Base-by-base conservation (phyloP, 2,888 invertebrate species). In the Andrena chrysosceles region DNA sequence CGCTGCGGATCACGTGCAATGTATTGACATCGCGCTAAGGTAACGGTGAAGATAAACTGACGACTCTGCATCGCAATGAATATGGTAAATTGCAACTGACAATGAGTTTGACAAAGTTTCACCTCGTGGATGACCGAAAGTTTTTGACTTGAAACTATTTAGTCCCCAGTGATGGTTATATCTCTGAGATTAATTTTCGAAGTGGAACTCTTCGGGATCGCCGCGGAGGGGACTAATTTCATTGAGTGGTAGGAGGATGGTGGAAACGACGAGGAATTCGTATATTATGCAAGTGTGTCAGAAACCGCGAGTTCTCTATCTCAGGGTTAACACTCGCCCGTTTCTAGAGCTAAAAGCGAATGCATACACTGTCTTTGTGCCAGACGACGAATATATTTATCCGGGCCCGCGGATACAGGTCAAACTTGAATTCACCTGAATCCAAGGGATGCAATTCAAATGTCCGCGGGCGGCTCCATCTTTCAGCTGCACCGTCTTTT, bases 381-480 rank as follows among this genome's bases (percentile, higher is more conserved):
- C 42, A 26, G 67, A 73, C 70, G 79, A 63, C 49, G 79, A 70
- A 77, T 83, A 86, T 79, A 86, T 85, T 69, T 73, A 85, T 83
- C 72, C 69, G 77, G 67, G 83, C 71, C 77, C 60, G 73, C 75
- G 83, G 87, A 87, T 89, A 87, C 70, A 80, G 89, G 89, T 88
- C 87, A 85, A 87, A 85, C 85, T 81, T 81, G 89, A 83, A 88
- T 88, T 76, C 87, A 68, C 63, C 82, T 78, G 81, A 86, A 86
- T 87, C 68, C 87, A 83, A 81, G 85, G 77, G 77, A 76, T 77
- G 87, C 73, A 87, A 86, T 88, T 87, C 83, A 87, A 86, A 87
- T 85, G 87, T 77, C 89, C 81, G 62, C 76, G 74, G 67, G 75
- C 77, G 71, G 74, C 83, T 77, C 81, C 85, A 87, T 84, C 87